phyloP scores from a whole-genome alignment of 2,797 vertebrate genomes.

The Leucoraja ocellata region DNA sequence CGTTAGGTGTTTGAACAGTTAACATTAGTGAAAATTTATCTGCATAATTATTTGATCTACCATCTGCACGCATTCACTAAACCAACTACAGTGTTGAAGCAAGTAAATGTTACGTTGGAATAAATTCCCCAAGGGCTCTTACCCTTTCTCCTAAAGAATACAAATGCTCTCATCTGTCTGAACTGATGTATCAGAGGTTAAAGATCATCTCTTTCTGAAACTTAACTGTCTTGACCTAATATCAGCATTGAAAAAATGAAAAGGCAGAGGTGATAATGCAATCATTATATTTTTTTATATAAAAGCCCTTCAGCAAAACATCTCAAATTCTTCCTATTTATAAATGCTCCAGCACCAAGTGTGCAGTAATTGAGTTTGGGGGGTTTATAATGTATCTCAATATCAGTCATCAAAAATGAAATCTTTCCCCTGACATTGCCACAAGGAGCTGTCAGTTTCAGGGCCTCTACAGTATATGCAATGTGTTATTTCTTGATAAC shows the following conservation, averaged over 20 bases:
- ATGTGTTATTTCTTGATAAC: constrained; percentile 8
- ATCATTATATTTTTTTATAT: not conserved
- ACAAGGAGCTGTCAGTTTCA: not conserved
- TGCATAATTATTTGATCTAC: not conserved
- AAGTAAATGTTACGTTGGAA: not conserved
- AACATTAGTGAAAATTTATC: not conserved
- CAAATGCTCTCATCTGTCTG: no score
- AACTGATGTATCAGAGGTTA: not conserved
- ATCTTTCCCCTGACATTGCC: constrained; percentile 20
- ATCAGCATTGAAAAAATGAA: not conserved
- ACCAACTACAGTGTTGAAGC: not conserved
- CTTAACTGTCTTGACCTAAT: not conserved
- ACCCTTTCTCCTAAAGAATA: not conserved
- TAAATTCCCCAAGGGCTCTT: not conserved
- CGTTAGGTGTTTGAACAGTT: not conserved
- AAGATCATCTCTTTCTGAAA: not conserved
- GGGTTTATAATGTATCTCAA: not conserved
- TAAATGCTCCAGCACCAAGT: not conserved
- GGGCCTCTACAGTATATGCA: not conserved
- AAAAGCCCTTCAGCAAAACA: not conserved
- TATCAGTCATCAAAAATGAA: not conserved
- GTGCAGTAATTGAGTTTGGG: not conserved
- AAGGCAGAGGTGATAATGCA: not conserved
- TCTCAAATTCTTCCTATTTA: not conserved
- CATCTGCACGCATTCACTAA: no score